These are phyloP conservation scores for Goniozus legneri DNA, from an alignment of 1,140 invertebrate genomes.

Conservation along the genomic window DNA sequence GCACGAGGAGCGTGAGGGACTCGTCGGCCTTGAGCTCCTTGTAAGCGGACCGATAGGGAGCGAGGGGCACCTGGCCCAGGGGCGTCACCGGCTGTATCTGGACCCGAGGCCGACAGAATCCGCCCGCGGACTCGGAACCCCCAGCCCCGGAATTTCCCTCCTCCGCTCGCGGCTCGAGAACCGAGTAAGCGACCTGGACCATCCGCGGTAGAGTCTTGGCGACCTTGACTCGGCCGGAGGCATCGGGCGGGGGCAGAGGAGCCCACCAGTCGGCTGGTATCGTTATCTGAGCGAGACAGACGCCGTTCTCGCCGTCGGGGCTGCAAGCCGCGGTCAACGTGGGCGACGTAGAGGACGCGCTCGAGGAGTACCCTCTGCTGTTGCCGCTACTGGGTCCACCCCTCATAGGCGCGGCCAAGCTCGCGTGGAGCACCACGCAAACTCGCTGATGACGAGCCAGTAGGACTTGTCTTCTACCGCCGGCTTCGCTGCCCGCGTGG, in stretches of 20 bases:
- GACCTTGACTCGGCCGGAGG: slow-evolving; percentile 54
- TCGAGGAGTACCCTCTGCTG: slow-evolving; percentile 13
- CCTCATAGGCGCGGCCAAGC: slow-evolving; percentile 40
- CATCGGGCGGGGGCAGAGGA: slow-evolving; percentile 60
- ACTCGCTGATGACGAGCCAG: slow-evolving; percentile 60
- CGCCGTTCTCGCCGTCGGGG: slow-evolving; percentile 83
- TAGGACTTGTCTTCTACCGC: slow-evolving; percentile 56
- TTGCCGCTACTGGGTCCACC: slow-evolving; percentile 3
- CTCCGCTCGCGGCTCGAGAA: slow-evolving; percentile 70
- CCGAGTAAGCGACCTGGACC: slow-evolving; percentile 78
- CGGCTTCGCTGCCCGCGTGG: slow-evolving; percentile 79
- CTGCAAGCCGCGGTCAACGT: slow-evolving; percentile 78
- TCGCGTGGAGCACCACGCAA: slow-evolving; percentile 73
- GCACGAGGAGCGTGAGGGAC: slow-evolving; percentile 77
- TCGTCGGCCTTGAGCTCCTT: slow-evolving; percentile 78
- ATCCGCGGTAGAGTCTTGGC: slow-evolving; percentile 66
- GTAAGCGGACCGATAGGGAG: slow-evolving; percentile 73
- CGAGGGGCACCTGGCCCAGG: slow-evolving; percentile 68
- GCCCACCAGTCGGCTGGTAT: slow-evolving; percentile 89
- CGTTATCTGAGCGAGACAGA: slow-evolving; percentile 78
- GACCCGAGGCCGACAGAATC: slow-evolving; percentile 68
- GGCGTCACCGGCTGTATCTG: slow-evolving; percentile 75
- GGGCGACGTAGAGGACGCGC: slow-evolving; percentile 14
- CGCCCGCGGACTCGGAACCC: slow-evolving; percentile 24
- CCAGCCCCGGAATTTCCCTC: slow-evolving; percentile 50